Conservation (phyloP, 2,888 invertebrate genomes). For the Scaptomyza caliginosa region DNA sequence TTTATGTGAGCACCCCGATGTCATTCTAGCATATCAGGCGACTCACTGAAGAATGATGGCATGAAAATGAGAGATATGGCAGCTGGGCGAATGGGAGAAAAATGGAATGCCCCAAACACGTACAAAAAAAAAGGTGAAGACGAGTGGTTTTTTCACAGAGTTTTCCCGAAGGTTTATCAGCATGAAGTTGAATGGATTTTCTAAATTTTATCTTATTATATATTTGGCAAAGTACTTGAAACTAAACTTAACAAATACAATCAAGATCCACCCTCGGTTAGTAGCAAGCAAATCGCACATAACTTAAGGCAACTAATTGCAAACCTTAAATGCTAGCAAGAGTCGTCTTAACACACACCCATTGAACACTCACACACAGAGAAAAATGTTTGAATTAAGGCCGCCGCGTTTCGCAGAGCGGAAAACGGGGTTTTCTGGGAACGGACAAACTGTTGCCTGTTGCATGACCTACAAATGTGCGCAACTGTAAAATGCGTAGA, state of each 20-base stretch:
- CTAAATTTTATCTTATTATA: too few species aligned
- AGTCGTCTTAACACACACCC: conserved; percentile 10
- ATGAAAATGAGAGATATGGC: not conserved
- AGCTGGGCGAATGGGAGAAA: not conserved
- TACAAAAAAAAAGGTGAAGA: not conserved
- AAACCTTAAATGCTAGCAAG: conserved; percentile 18
- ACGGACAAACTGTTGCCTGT: conserved; percentile 66
- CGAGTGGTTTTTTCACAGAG: too few species aligned
- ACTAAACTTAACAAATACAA: not conserved
- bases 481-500: conserved; percentile 46
- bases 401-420: conserved; percentile 9
- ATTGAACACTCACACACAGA: conserved; percentile 12
- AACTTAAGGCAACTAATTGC: conserved; percentile 63
- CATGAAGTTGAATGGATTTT: too few species aligned
- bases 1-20: not conserved
- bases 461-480: conserved; percentile 54
- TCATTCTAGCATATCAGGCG: not conserved
- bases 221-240: too few species aligned
- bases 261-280: too few species aligned
- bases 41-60: not conserved
- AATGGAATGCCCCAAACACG: not conserved
- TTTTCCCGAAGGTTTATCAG: too few species aligned
- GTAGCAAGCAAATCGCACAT: conserved; percentile 30
- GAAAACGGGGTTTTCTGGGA: conserved; percentile 20
- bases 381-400: conserved; percentile 39